Evolutionary conservation across 2,888 invertebrate species (phyloP), one percentile per base, ranked within the genome.

Genomic region (Harmothoe impar): DNA sequence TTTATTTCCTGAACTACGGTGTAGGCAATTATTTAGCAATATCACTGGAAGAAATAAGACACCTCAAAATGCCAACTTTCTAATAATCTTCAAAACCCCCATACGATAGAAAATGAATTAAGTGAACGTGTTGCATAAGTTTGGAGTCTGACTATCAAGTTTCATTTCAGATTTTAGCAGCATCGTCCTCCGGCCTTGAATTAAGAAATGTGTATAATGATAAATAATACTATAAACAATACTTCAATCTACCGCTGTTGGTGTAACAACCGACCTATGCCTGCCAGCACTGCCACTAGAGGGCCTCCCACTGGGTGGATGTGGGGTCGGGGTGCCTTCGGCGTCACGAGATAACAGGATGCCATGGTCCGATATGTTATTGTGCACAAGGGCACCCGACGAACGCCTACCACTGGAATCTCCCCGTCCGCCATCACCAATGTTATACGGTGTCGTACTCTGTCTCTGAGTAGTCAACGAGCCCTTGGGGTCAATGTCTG

Each of bases 401-500:
- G 68, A 20, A 0, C 68, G 62, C 20, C 29, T 35, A 25, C 89
- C 62, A 12, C 25, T 15, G 1, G n/a, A 5, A 31, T 20, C 62
- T 17, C 23, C 56, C 62, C 35, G 17, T 17, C 62, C 35, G n/a
- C 56, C 68, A 0, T 89, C 72, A 68, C 56, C 35, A 0, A 56
- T 54, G 15, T 54, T 88, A 23, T 52, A 56, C 52, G 31, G 25
- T 0, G 52, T 86, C 0, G 20, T 56, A 54, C 23, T 52, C 20
- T 86, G 52, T 86, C 54, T 56, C 62, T 56, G 62, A 7, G 85
- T 86, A 51, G 54, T 84, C 54, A 90, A 90, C 15, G 54, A 43
- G 0, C 90, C 90, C 23, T 85, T 54, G 23, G 86, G 86, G 72
- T 90, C 86, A 43, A 90, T 90, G 17, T 86, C 86, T 17, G 90